A percentile compares a stretch with the other conserved stretches of the same genome.
Evolutionary conservation across 2,888 invertebrate species (phyloP).

Genomic region (Pecten maximus): DNA sequence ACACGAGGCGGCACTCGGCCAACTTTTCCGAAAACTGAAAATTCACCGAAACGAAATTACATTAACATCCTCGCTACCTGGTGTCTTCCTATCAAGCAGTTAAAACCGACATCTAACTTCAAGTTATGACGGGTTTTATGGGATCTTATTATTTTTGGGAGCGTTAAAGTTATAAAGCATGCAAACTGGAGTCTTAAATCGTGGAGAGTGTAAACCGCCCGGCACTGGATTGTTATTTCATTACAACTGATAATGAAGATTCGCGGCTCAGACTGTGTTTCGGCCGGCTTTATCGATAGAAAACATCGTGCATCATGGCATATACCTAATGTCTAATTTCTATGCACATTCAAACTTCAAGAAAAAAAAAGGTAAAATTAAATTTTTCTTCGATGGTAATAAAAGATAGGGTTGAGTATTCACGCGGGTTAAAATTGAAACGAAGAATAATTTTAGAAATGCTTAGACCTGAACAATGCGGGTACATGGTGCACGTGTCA

Average conservation of each 20-base stretch:
- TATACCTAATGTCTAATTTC: slow-evolving; percentile 33
- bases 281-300: neutral
- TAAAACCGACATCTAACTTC: slow-evolving; percentile 25
- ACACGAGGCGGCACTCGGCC: neutral
- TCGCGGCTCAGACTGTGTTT: neutral
- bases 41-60: neutral
- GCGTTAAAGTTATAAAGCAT: neutral
- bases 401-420: neutral
- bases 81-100: neutral
- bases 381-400: neutral
- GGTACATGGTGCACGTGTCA: neutral
- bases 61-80: neutral
- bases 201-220: neutral
- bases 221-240: neutral
- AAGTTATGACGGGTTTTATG: slow-evolving; percentile 23
- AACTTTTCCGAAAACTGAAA: neutral
- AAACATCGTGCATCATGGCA: neutral
- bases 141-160: neutral
- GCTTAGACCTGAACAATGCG: neutral
- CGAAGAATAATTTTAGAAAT: neutral
- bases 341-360: neutral
- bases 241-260: neutral
- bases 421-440: neutral
- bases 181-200: slow-evolving; percentile 13
- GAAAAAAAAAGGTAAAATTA: neutral